phyloP scores from a whole-genome alignment of 2,113 vertebrate genomes.

The Myotis lucifugus region DNA sequence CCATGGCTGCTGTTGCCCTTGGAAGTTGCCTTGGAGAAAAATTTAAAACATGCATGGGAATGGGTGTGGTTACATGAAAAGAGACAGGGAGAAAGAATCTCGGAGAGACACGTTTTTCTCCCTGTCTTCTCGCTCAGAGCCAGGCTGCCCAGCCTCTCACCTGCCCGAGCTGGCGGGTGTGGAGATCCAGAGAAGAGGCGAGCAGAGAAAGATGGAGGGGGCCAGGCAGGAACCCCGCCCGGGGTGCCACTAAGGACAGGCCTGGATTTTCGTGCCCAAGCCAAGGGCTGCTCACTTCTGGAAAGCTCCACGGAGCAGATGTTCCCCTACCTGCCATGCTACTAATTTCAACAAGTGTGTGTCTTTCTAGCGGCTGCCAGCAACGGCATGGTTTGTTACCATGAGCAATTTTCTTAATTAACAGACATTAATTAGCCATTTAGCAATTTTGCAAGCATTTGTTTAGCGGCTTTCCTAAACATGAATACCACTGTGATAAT shows the following conservation, averaged over 20 bases:
- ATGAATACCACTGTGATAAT: constrained; percentile 94
- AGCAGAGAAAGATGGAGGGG: background rate
- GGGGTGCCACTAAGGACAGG: background rate
- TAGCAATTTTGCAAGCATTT: constrained; percentile 95
- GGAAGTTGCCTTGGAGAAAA: constrained; percentile 68
- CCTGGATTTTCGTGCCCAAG: background rate
- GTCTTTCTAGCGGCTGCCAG: constrained; percentile 90
- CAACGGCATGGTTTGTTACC: constrained; percentile 93
- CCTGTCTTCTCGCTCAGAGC: background rate
- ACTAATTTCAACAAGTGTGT: constrained; percentile 91
- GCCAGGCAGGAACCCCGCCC: accelerated
- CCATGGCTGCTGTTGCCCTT: background rate
- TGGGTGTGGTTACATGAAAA: background rate
- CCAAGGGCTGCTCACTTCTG: constrained; percentile 80
- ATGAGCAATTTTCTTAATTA: constrained; percentile 96
- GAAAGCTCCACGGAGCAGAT: constrained; percentile 84
- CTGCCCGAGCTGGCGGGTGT: accelerated
- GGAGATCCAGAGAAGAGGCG: background rate
- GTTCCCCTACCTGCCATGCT: constrained; percentile 89
- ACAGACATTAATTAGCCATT: constrained; percentile 98
- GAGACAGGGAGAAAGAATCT: background rate
- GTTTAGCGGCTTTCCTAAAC: constrained; percentile 96
- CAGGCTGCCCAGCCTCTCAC: background rate
- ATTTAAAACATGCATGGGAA: constrained; percentile 51
- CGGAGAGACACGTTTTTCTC: background rate